Base-by-base conservation (phyloP, 2,888 invertebrate species). In the Rhamphomyia laevipes region DNA sequence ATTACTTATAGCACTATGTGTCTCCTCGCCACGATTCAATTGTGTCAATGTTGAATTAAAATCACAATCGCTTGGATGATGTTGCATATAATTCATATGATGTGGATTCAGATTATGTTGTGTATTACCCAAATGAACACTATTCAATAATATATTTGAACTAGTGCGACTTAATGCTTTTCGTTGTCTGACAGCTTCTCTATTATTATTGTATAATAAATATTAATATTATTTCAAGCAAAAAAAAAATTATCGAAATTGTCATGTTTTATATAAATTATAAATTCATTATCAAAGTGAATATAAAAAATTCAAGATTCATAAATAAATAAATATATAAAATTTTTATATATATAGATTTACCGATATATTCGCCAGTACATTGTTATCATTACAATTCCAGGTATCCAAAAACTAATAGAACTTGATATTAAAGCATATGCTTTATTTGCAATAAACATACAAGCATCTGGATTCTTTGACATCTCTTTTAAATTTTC, bases 341-440 rank as follows among this genome's bases (percentile, higher is more conserved):
- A 2, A 18, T 15, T 23, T 16, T 17, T 4, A 9, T 42, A 51
- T 18, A 35, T 48, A 53, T 50, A 30, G 44, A 66, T 63, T 62
- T 59, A 71, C 70, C 68, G 75, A 65, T 82, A 84, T 64, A 90
- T 90, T 62, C 84, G 77, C 72, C 80, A 88, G 72, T 92, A 92
- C 85, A 91, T 92, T 43, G 86, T 85, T 60, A 92, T 81, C 92
- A 92, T 92, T 30, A 92, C 89, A 48, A 90, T 68, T 57, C 90
- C 90, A 6, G 92, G 92, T 67, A 92, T 88, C 91, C 92, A 92
- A 69, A 92, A 92, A 31, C 90, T 90, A 37, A 92, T 85, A 55
- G 87, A 86, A 51, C 90, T 91, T 45, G 90, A 90, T 53, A 92
- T 84, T 50, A 92, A 77, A 10, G 89, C 90, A 64, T 91, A 92